phyloP scores from a whole-genome alignment of 2,797 vertebrate species.

The Coluber constrictor region DNA sequence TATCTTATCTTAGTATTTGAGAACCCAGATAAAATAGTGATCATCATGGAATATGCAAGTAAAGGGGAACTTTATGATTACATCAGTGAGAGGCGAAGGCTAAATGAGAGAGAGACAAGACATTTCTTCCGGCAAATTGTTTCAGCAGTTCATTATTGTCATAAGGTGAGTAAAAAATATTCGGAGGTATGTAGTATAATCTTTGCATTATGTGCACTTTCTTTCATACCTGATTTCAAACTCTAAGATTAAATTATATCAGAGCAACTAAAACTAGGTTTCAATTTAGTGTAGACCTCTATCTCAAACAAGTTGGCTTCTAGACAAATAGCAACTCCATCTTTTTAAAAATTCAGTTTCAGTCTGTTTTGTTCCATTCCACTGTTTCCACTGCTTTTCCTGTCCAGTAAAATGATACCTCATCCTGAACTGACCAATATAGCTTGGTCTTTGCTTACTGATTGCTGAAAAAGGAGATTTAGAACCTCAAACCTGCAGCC shows the following conservation, averaged over 20 bases:
- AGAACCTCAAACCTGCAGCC: not conserved
- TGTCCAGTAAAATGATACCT: not conserved
- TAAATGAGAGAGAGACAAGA: conserved; percentile 91
- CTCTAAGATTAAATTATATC: conserved; percentile 26
- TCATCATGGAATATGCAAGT: conserved; percentile 98
- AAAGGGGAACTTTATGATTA: conserved; percentile 98
- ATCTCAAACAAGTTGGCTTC: not conserved
- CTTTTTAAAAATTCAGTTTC: not conserved
- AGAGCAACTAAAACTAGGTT: conserved; percentile 11
- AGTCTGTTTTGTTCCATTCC: not conserved
- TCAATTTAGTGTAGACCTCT: not conserved
- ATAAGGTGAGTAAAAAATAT: conserved; percentile 82
- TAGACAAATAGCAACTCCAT: not conserved
- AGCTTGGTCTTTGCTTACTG: not conserved
- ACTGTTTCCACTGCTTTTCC: not conserved
- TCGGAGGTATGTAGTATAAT: not conserved
- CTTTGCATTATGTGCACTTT: conserved; percentile 31
- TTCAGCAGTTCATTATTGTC: conserved; percentile 96
- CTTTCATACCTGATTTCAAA: not conserved
- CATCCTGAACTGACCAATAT: not conserved
- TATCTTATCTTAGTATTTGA: conserved; percentile 86
- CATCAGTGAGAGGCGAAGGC: conserved; percentile 91
- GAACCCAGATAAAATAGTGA: conserved; percentile 99
- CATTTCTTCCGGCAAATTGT: conserved; percentile 98
- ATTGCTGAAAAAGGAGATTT: not conserved